A percentile compares a stretch with the other conserved stretches of the same genome.
phyloP scores from a whole-genome alignment of 2,113 vertebrate species.

The Atractosteus spatula region DNA sequence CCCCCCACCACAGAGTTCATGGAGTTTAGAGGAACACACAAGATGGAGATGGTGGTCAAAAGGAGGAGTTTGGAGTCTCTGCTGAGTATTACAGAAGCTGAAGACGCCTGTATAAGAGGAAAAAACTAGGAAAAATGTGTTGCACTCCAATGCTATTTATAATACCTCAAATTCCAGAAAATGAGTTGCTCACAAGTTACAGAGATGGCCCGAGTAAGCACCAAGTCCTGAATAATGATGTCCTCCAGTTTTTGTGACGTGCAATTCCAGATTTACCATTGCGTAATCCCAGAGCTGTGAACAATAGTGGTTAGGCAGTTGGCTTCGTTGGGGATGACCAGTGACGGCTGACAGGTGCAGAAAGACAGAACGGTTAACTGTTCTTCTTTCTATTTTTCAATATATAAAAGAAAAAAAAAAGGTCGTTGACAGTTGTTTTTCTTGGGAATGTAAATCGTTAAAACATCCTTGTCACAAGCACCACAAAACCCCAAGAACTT shows the following conservation, averaged over 20 bases:
- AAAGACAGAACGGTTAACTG: constrained; percentile 19
- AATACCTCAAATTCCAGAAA: neutral
- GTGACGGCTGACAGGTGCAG: constrained; percentile 24
- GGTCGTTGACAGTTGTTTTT: constrained; percentile 26
- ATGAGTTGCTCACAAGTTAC: neutral
- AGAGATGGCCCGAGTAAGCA: no score
- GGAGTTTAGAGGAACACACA: no score
- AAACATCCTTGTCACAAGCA: neutral
- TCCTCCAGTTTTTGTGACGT: no score
- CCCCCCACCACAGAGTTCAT: no score
- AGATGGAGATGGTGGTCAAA: no score
- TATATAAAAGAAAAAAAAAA: constrained; percentile 3
- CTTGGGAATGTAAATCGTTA: constrained; percentile 28
- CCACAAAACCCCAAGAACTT: constrained; percentile 15
- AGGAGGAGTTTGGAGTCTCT: no score
- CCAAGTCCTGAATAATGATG: no score
- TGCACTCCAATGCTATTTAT: no score
- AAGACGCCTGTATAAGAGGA: no score
- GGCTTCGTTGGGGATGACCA: constrained; percentile 11
- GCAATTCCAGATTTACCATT: neutral
- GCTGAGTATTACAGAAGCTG: no score
- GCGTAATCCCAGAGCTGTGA: neutral
- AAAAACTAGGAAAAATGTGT: neutral
- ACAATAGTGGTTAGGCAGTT: neutral
- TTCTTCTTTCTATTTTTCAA: constrained; percentile 2